phyloP scores from a whole-genome alignment of 2,888 invertebrate genomes.

The Sinelater perroti region DNA sequence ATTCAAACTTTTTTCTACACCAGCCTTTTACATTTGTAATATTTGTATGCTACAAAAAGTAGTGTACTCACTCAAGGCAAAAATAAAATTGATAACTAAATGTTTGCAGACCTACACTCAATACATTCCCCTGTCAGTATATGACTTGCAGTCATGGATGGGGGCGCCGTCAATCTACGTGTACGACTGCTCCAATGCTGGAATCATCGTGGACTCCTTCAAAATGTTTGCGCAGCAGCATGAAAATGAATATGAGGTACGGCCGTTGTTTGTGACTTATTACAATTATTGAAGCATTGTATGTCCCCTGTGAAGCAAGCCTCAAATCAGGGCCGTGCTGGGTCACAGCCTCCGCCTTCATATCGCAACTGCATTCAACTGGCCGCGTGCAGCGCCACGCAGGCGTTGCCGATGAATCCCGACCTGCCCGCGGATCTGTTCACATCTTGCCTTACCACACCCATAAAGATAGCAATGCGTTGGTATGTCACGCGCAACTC shows the following conservation, averaged over 20 bases:
- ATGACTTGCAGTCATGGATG: conserved; percentile 99
- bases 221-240: conserved; percentile 91
- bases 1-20: too few species aligned
- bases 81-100: not conserved
- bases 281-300: too few species aligned
- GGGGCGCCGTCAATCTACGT: conserved; percentile 98
- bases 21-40: too few species aligned
- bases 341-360: conserved; percentile 62
- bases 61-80: not conserved
- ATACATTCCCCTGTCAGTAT: conserved; percentile 98
- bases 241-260: conserved; percentile 79
- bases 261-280: not conserved
- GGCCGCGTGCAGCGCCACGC: conserved; percentile 93
- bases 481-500: conserved; percentile 93
- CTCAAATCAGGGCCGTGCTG: conserved; percentile 21
- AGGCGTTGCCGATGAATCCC: conserved; percentile 95
- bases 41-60: too few species aligned
- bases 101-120: conserved; percentile 94
- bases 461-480: conserved; percentile 93
- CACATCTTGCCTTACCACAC: conserved; percentile 97
- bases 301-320: conserved; percentile 12
- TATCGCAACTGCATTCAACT: conserved; percentile 95
- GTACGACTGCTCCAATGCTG: conserved; percentile 98
- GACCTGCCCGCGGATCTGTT: conserved; percentile 97
- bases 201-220: conserved; percentile 92